phyloP scores from a whole-genome alignment of 2,113 vertebrate genomes.

The Natator depressus region DNA sequence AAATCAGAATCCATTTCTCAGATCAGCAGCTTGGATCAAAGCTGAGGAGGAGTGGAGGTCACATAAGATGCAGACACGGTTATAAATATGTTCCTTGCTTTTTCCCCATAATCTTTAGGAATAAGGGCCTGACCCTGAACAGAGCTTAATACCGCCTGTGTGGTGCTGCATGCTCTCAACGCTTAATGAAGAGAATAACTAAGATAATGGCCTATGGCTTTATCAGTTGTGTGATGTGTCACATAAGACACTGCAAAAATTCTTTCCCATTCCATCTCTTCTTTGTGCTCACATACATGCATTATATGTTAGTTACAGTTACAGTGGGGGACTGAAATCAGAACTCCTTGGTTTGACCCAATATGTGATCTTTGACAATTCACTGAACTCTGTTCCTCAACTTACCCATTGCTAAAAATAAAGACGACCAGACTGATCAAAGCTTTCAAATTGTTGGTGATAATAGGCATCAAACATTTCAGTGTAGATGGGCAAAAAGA shows the following conservation, averaged over 20 bases:
- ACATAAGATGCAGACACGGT: not conserved
- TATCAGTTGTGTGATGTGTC: accelerated
- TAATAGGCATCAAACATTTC: not conserved
- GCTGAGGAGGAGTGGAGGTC: slow-evolving; percentile 67
- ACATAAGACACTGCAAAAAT: not conserved
- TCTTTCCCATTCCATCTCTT: not conserved
- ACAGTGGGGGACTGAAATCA: not conserved
- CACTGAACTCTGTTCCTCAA: not conserved
- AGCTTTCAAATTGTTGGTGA: not conserved
- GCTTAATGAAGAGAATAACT: accelerated
- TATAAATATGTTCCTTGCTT: slow-evolving; percentile 33
- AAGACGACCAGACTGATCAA: not conserved
- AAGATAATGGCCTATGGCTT: accelerated
- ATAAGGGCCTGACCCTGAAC: not conserved
- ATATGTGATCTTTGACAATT: not conserved
- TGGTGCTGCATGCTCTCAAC: accelerated
- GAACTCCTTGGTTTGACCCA: not conserved
- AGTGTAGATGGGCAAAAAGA: not conserved
- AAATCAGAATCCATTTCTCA: slow-evolving; percentile 54
- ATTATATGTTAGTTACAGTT: not conserved
- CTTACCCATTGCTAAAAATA: not conserved
- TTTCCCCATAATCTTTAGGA: not conserved
- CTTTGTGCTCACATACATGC: not conserved
- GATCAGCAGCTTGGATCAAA: slow-evolving; percentile 57
- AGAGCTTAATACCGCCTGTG: accelerated